Evolutionary conservation across 2,888 invertebrate genomes (phyloP).

Genomic region (Nipponacmea schrenckii): DNA sequence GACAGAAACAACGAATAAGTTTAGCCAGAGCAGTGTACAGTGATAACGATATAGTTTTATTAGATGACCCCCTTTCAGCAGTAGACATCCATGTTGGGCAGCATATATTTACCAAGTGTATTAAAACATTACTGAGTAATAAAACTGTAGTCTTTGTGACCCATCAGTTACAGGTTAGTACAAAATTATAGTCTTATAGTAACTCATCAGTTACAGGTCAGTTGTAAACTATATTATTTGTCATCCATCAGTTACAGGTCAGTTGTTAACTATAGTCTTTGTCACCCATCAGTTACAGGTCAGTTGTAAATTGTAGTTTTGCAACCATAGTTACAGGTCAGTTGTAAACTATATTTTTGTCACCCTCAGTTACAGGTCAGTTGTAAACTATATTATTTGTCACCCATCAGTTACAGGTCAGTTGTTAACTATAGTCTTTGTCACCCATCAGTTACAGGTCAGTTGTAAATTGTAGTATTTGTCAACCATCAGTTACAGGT

Average conservation of each 20-base stretch:
- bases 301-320: not conserved
- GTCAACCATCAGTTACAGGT: no score
- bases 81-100: conserved; percentile 60
- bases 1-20: conserved; percentile 60
- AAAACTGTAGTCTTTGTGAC: conserved; percentile 60
- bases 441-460: conserved; percentile 62
- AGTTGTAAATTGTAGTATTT: not conserved
- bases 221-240: no score
- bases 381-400: conserved; percentile 51
- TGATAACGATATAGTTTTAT: conserved; percentile 51
- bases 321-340: no score
- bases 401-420: conserved; percentile 61
- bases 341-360: no score
- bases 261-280: conserved; percentile 44
- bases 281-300: conserved; percentile 63
- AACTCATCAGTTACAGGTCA: no score
- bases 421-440: conserved; percentile 47
- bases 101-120: conserved; percentile 54
- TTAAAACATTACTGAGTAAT: conserved; percentile 44
- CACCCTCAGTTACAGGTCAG: no score
- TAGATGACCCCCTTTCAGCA: conserved; percentile 61
- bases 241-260: no score
- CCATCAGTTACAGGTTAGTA: conserved; percentile 56
- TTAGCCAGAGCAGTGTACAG: conserved; percentile 60
- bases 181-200: no score